phyloP scores from a whole-genome alignment of 2,888 invertebrate species.

The Furcula furcula region DNA sequence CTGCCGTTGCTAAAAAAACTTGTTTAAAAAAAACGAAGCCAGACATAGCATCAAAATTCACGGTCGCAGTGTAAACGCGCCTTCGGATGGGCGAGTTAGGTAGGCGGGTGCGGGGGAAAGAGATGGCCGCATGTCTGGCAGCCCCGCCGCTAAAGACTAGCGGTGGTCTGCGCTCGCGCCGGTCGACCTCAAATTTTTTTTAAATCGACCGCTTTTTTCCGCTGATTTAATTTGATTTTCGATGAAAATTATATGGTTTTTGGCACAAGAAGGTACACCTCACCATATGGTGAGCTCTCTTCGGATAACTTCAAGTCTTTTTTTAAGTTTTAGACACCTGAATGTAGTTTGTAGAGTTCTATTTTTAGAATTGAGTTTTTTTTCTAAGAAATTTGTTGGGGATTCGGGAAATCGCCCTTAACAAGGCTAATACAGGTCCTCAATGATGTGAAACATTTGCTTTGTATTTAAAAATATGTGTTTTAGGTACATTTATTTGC shows the following conservation, averaged over 20 bases:
- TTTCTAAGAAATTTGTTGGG: conserved; percentile 31
- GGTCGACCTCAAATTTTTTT: conserved; percentile 53
- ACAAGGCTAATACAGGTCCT: conserved; percentile 5
- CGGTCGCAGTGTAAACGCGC: conserved; percentile 40
- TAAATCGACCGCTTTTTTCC: conserved; percentile 50
- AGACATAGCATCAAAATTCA: conserved; percentile 58
- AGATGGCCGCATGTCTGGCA: conserved; percentile 35
- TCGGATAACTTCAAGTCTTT: conserved; percentile 9
- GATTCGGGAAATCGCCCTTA: conserved; percentile 33
- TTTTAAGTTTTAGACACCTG: conserved; percentile 2
- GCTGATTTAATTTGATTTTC: conserved; percentile 56
- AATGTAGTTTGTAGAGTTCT: conserved; percentile 9
- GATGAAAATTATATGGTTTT: conserved; percentile 46
- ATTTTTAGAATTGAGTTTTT: conserved; percentile 37
- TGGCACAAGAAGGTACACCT: conserved; percentile 24
- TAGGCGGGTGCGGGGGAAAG: conserved; percentile 61
- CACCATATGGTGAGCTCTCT: conserved; percentile 24
- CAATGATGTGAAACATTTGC: conserved; percentile 16
- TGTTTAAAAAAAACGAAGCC: conserved; percentile 16
- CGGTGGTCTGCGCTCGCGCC: conserved; percentile 59
- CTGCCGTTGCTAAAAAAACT: too few species aligned
- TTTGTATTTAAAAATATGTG: conserved; percentile 1
- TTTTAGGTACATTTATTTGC: not conserved
- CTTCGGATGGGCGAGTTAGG: conserved; percentile 57
- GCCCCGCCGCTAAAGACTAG: conserved; percentile 42